phyloP scores from a whole-genome alignment of 2,888 invertebrate species.

The Pelosia muscerda region DNA sequence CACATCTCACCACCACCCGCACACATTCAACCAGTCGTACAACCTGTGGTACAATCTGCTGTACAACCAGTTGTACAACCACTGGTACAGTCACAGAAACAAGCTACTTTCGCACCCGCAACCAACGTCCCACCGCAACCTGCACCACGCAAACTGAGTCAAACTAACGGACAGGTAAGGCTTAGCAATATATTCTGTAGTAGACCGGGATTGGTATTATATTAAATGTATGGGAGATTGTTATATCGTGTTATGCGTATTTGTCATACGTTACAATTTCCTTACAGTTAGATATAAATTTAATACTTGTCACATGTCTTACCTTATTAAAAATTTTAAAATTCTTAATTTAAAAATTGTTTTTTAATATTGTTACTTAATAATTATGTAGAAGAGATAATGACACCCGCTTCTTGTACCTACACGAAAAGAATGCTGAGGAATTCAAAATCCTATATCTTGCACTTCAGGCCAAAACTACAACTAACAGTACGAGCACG shows the following conservation, averaged over 20 bases:
- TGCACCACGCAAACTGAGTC: constrained; percentile 81
- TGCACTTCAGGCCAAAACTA: constrained; percentile 74
- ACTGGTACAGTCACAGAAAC: constrained; percentile 50
- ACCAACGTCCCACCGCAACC: constrained; percentile 74
- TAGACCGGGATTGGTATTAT: background rate
- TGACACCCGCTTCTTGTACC: constrained; percentile 12
- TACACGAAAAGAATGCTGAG: constrained; percentile 23
- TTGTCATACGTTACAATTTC: background rate
- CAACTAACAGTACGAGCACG: constrained; percentile 82
- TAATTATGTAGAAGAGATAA: background rate
- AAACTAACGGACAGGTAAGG: constrained; percentile 80
- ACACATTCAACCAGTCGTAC: constrained; percentile 36
- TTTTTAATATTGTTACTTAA: background rate
- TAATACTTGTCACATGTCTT: background rate
- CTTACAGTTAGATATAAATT: background rate
- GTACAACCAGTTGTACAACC: constrained; percentile 44
- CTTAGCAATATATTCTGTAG: constrained; percentile 33
- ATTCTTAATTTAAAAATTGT: background rate
- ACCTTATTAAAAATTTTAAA: background rate
- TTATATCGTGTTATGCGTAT: background rate
- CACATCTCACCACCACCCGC: constrained; percentile 53
- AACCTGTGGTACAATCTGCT: constrained; percentile 31
- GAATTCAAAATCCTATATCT: constrained; percentile 45
- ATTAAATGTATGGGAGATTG: background rate
- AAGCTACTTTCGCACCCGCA: constrained; percentile 56